These are phyloP conservation scores for Kryphioiulus occultus DNA, from an alignment of 2,888 invertebrate species.

Conservation along the genomic window DNA sequence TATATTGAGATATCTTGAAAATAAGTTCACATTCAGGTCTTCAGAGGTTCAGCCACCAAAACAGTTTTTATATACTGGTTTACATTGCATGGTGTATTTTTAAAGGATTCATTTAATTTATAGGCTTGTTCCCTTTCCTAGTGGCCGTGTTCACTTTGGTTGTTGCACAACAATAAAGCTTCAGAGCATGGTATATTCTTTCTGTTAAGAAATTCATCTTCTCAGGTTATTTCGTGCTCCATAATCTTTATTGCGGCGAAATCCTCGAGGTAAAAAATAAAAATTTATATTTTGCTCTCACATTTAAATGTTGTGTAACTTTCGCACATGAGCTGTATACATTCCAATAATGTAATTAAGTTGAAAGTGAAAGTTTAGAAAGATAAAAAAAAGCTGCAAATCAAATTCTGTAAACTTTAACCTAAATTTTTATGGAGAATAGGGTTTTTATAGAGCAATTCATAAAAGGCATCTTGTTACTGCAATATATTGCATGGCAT, in stretches of 20 bases:
- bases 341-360: background rate
- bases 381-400: background rate
- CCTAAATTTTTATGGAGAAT: background rate
- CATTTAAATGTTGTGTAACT: background rate
- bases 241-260: background rate
- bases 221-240: background rate
- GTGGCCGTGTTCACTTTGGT: background rate
- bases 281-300: background rate
- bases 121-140: slow-evolving; percentile 2
- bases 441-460: background rate
- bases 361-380: background rate
- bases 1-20: slow-evolving; percentile 21
- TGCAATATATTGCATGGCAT: background rate
- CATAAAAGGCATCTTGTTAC: background rate
- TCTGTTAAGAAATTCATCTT: background rate
- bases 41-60: background rate
- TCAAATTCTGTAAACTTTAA: background rate
- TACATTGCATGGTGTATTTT: background rate
- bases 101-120: background rate
- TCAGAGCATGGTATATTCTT: background rate
- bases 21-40: slow-evolving; percentile 25
- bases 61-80: background rate
- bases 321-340: background rate
- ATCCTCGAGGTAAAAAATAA: background rate
- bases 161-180: slow-evolving; percentile 13